Percentiles rank a stretch among this genome's conserved stretches.
These are phyloP conservation scores for Cantharis nigra DNA, from an alignment of 2,888 invertebrate species.

Conservation along the genomic window DNA sequence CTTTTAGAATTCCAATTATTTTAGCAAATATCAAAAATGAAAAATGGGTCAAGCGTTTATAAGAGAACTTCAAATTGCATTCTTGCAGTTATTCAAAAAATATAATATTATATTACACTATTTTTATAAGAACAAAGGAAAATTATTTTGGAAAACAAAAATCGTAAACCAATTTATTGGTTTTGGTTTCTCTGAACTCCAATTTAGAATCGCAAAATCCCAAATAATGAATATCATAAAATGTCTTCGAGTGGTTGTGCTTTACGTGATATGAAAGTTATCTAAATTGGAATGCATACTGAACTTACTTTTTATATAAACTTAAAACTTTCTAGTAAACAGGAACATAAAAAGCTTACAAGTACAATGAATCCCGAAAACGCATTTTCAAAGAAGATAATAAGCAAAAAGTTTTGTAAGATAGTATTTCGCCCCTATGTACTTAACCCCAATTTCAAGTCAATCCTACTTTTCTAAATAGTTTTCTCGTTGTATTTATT, in stretches of 20 bases:
- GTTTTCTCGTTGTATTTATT: not conserved
- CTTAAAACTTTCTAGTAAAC: constrained; percentile 40
- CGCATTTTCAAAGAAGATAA: constrained; percentile 25
- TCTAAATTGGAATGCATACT: not conserved
- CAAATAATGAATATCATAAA: not conserved
- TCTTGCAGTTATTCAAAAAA: too few species aligned
- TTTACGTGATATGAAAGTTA: not conserved
- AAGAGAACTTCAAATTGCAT: too few species aligned
- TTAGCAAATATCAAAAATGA: not conserved
- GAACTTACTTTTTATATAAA: constrained; percentile 7
- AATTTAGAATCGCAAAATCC: not conserved
- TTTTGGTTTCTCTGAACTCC: too few species aligned
- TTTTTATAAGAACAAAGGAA: too few species aligned
- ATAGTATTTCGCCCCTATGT: not conserved
- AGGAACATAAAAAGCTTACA: constrained; percentile 44
- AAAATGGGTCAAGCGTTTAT: not conserved
- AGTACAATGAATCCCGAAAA: constrained; percentile 35
- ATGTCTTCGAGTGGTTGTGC: not conserved
- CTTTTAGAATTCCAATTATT: not conserved
- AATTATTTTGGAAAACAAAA: not conserved
- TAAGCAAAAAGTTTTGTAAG: not conserved
- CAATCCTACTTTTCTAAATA: not conserved
- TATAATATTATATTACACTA: too few species aligned
- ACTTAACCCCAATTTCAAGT: not conserved
- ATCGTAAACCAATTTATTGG: too few species aligned